Evolutionary conservation across 2,888 invertebrate genomes (phyloP).

Genomic region (Cantharis nigra): DNA sequence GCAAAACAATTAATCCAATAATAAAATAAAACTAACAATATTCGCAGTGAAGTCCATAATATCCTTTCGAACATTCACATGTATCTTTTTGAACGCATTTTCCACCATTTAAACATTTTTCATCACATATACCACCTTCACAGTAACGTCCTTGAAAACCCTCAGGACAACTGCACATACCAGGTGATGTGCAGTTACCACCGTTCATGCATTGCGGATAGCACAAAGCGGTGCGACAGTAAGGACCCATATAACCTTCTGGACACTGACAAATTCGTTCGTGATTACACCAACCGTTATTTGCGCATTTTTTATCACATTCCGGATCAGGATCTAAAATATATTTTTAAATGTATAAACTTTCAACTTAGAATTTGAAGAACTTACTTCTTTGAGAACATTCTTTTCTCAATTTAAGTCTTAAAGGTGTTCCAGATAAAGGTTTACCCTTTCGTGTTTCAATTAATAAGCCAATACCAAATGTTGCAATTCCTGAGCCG

Average conservation of each 20-base stretch:
- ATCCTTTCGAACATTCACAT: slow-evolving; percentile 90
- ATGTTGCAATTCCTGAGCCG: slow-evolving; percentile 84
- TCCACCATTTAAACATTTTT: slow-evolving; percentile 92
- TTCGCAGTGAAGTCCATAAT: slow-evolving; percentile 87
- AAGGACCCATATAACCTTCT: slow-evolving; percentile 89
- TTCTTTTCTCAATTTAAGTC: slow-evolving; percentile 88
- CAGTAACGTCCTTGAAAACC: slow-evolving; percentile 90
- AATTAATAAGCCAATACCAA: slow-evolving; percentile 84
- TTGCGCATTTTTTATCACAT: slow-evolving; percentile 84
- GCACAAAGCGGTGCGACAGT: slow-evolving; percentile 86
- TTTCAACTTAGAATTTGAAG: slow-evolving; percentile 3
- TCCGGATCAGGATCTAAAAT: slow-evolving; percentile 80
- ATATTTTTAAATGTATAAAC: slow-evolving; percentile 44
- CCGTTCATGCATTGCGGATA: slow-evolving; percentile 94
- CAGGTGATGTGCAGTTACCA: slow-evolving; percentile 88
- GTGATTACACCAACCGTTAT: slow-evolving; percentile 82
- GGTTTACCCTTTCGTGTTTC: slow-evolving; percentile 79
- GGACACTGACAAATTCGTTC: slow-evolving; percentile 87
- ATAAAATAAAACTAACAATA: slow-evolving; percentile 71
- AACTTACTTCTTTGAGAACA: slow-evolving; percentile 91
- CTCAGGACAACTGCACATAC: slow-evolving; percentile 84
- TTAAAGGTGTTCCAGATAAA: slow-evolving; percentile 84
- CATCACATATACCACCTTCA: slow-evolving; percentile 89
- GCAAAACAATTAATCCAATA: neutral
- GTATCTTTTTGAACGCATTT: slow-evolving; percentile 94